Conservation (phyloP, 2,888 invertebrate species). For the Drosophila borborema region DNA sequence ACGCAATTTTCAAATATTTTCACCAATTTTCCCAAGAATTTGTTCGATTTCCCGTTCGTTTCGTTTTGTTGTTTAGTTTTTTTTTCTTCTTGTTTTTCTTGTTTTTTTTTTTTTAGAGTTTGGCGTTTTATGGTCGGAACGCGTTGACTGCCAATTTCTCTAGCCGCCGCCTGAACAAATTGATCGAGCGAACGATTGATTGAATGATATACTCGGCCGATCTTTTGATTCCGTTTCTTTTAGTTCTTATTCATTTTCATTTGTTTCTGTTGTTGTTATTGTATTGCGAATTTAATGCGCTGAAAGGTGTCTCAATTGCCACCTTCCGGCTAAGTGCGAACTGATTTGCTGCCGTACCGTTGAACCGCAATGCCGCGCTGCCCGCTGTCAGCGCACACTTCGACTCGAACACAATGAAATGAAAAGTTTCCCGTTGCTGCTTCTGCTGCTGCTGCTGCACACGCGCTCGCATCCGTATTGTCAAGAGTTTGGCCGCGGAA, state of each 20-base stretch:
- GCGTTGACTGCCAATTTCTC: constrained; percentile 62
- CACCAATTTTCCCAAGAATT: constrained; percentile 15
- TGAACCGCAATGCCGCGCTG: constrained; percentile 21
- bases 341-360: constrained; percentile 45
- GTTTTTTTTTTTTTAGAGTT: constrained; percentile 27
- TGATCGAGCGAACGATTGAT: constrained; percentile 66
- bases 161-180: constrained; percentile 20
- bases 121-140: constrained; percentile 58
- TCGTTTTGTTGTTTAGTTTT: not conserved
- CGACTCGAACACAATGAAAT: constrained; percentile 23
- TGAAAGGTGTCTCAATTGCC: constrained; percentile 81
- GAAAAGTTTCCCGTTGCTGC: constrained; percentile 19
- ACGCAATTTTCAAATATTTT: constrained; percentile 46
- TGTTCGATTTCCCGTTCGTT: constrained; percentile 23
- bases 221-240: constrained; percentile 57
- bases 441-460: constrained; percentile 20
- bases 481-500: constrained; percentile 76
- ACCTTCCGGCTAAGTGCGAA: constrained; percentile 74
- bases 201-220: constrained; percentile 50
- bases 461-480: constrained; percentile 67
- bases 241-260: constrained; percentile 36
- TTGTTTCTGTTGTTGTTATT: constrained; percentile 45
- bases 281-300: constrained; percentile 61
- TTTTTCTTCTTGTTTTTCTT: not conserved
- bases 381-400: constrained; percentile 26